Base-by-base conservation (phyloP, 1,140 invertebrate genomes). In the Drosophila setifemur region DNA sequence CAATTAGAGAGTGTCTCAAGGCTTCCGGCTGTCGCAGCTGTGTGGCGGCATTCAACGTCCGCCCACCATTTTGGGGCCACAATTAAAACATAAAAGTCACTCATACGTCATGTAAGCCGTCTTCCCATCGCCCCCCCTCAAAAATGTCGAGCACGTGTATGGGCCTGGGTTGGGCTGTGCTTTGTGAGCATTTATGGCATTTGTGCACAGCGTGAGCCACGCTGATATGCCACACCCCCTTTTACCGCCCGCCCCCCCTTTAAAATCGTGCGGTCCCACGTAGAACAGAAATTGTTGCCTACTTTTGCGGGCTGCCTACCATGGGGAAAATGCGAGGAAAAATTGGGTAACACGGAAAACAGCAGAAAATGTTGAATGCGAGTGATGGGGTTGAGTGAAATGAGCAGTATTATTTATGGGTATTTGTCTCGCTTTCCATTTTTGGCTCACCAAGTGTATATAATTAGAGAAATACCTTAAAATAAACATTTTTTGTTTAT, bases 31-130 rank as follows among this genome's bases (percentile, higher is more conserved):
- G 67, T 50, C 69, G 53, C 79, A 79, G 75, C 73, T 83, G 69
- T 37, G 64, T 43, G 66, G 66, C 25, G 66, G 66, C 25, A 16
- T 28, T 23, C 66, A 25, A 57, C 57, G 29, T 64, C 23, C 55
- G 57, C 42, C 55, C 73, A 49, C 72, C 70, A 67, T 69, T 79
- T 85, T 77, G 72, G 70, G 58, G 55, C 66, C 66, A 69, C 81
- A 86, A 85, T 85, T 86, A 85, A 85, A 86, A 85, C 79, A 85
- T 85, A 85, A 86, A 85, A 85, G 81, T 85, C 81, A 85, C 81
- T 85, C 81, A 85, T 86, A 85, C 79, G 79, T 75, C 79, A 81
- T 81, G 81, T 68, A 47, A 49, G 70, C 55, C 63, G 52, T 11
- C 19, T 18, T 11, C 47, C 47, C 31, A 35, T 37, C 12, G 37